These are phyloP conservation scores for Oasisia sp. DNA, from an alignment of 2,888 invertebrate genomes.

Conservation along the genomic window DNA sequence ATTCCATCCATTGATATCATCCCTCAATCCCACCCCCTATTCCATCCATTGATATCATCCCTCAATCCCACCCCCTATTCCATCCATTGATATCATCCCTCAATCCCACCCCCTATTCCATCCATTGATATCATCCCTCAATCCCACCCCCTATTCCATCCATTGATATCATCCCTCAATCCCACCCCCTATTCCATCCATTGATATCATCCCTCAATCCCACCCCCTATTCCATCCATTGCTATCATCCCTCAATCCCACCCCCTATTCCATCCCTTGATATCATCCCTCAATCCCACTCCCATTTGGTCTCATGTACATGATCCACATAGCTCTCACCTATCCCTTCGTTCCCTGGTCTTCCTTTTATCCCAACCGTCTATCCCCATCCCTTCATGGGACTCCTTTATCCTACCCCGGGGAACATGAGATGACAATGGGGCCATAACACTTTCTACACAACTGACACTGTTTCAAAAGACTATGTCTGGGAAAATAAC, in stretches of 20 bases:
- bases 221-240: background rate
- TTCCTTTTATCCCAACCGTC: background rate
- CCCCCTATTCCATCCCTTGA: background rate
- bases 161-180: background rate
- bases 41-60: background rate
- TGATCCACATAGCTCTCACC: no score
- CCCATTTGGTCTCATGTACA: background rate
- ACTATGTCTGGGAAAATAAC: no score
- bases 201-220: background rate
- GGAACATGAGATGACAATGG: background rate
- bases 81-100: background rate
- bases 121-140: background rate
- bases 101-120: constrained; percentile 23
- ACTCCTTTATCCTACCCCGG: no score
- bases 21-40: background rate
- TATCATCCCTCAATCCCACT: background rate
- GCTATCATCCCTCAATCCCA: no score
- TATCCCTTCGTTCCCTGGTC: background rate
- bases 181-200: constrained; percentile 23
- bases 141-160: constrained; percentile 24
- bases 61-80: constrained; percentile 20
- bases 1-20: background rate
- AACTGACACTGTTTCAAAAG: no score
- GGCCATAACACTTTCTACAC: no score
- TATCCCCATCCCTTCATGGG: no score